Evolutionary conservation across 2,113 vertebrate genomes (phyloP), one percentile per base, ranked within the genome.

Genomic region (Bucco capensis): DNA sequence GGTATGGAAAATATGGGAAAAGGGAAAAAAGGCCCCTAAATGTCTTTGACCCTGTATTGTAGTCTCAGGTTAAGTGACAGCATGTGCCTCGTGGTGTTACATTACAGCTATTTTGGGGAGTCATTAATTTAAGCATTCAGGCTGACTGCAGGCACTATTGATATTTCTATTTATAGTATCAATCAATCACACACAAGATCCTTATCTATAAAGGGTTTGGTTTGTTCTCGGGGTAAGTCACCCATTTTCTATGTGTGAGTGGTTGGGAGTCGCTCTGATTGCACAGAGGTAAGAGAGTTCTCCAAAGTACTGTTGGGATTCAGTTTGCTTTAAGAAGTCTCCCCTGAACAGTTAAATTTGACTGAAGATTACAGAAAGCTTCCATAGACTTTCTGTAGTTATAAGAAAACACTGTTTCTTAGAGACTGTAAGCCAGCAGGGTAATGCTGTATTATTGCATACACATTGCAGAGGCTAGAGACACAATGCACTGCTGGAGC

Each of bases 131-230:
- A 40, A 69, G 53, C 12, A 21, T 42, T 80, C 69, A 44, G 51
- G 37, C 82, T 79, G 61, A 40, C 62, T 79, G 18, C 61, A 84
- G 77, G 56, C 61, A n/a, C 38, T 94, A 58, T 71, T 74, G 81
- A 81, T 91, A 27, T 71, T 30, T 23, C 53, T 82, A 23, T 83
- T 90, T 92, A 46, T 71, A 67, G 18, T 9, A 8, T 35, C 33
- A 71, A 23, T 73, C 69, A 24, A 30, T 86, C 56, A 4, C 42
- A 24, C 31, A 10, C 16, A 23, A 14, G 24, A 38, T 7, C 50
- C 80, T 60, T 44, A 12, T 50, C 50, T 57, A n/a, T 9, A 13
- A n/a, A n/a, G 30, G 8, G 1, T 6, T 62, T 5, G 12, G 14
- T 77, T 58, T 33, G 21, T 51, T 56, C 2, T 1, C 40, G 49